Percentiles rank a stretch among this genome's conserved stretches.
Evolutionary conservation across 2,797 vertebrate species (phyloP).

Genomic region (Chelon labrosus): DNA sequence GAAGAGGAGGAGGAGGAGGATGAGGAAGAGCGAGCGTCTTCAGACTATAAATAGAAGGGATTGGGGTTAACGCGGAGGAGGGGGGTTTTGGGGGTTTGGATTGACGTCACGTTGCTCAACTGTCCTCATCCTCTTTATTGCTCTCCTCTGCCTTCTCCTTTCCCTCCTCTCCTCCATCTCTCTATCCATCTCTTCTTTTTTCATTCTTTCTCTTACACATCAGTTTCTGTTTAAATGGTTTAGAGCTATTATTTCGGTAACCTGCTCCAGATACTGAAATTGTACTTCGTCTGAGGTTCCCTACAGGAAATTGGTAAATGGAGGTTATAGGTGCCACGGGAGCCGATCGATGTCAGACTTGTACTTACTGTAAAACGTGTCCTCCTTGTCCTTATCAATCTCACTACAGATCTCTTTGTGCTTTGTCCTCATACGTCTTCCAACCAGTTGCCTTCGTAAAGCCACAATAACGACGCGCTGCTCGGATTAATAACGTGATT

Average conservation of each 20-base stretch:
- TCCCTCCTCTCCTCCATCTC: neutral
- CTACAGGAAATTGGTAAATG: neutral
- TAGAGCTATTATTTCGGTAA: neutral
- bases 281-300: too few species aligned
- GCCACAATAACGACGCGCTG: too few species aligned
- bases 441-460: too few species aligned
- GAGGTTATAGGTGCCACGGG: too few species aligned
- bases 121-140: constrained; percentile 28
- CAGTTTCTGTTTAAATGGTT: neutral
- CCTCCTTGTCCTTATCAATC: too few species aligned
- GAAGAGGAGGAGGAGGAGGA: constrained; percentile 24
- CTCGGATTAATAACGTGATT: too few species aligned
- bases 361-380: too few species aligned
- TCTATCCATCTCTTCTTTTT: neutral
- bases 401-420: too few species aligned
- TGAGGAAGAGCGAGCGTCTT: constrained; percentile 23
- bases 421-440: too few species aligned
- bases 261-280: neutral
- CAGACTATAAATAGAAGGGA: constrained; percentile 71
- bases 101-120: constrained; percentile 69
- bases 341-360: too few species aligned
- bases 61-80: constrained; percentile 59
- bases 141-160: neutral
- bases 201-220: neutral
- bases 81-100: constrained; percentile 48